Base-by-base conservation (phyloP, 2,888 invertebrate genomes). In the Lasioglossum lativentre region DNA sequence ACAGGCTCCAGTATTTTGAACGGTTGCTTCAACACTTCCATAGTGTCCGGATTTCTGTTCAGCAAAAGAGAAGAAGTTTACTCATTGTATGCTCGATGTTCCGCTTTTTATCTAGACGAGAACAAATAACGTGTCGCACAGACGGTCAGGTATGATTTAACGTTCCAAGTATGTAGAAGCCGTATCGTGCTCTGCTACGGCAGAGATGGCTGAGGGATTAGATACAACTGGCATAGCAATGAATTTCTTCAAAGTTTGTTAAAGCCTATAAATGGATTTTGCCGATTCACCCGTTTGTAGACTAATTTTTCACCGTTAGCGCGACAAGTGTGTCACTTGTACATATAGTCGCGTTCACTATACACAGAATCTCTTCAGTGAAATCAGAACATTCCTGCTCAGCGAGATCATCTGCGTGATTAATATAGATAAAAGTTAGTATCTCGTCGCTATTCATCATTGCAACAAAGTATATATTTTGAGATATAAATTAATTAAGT, bases 201-300 rank as follows among this genome's bases (percentile, higher is more conserved):
- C 63, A 30, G 63, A 63, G 30, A 34, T 63, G 30, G 63, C 63
- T 19, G 63, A 63, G 63, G 63, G 63, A 63, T 63, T 63, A 63
- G 63, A 63, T 63, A 63, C 30, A 63, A 63, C 63, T 30, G 30
- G 63, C 30, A 30, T 63, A 63, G 63, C 63, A 63, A 63, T 63
- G 63, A 63, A 63, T 63, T 63, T 63, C 63, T 63, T 63, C 8
- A 30, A 63, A 63, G 63, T 63, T 63, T 8, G 63, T 63, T 63
- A 63, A 19, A 63, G 63, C 63, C 63, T 63, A 63, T 63, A 63
- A 63, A 63, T 63, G 59, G 45, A 30, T 56, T 52, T 23, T 30
- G 63, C 63, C 63, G 63, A 63, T 63, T 63, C 63, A 30, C 30
- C 8, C 63, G 30, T 83, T 47, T 19, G 56, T 30, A 83, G 75